phyloP scores from a whole-genome alignment of 2,797 vertebrate species.

The Crotalus adamanteus region DNA sequence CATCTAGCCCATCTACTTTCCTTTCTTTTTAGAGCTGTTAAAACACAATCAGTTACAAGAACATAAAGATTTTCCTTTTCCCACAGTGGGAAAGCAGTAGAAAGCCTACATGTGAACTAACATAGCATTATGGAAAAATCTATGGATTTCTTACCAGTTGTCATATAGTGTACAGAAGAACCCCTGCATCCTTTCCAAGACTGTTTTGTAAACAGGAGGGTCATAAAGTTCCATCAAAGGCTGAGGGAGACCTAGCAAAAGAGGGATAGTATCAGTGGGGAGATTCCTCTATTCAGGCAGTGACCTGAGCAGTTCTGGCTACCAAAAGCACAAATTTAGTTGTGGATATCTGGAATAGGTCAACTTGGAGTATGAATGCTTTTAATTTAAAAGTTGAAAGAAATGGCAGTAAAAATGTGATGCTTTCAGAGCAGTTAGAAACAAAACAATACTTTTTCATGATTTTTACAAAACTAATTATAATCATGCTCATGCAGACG shows the following conservation, averaged over 20 bases:
- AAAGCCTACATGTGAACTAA: neutral
- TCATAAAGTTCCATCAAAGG: slow-evolving; percentile 83
- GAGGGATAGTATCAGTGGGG: neutral
- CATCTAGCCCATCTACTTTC: neutral
- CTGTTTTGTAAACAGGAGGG: slow-evolving; percentile 83
- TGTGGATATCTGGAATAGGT: neutral
- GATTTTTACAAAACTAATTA: slow-evolving; percentile 5
- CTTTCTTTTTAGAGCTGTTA: neutral
- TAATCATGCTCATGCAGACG: neutral
- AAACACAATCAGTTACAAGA: neutral
- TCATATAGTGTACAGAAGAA: slow-evolving; percentile 90
- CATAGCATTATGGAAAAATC: neutral
- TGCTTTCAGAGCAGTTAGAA: neutral
- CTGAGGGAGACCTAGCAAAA: slow-evolving; percentile 81
- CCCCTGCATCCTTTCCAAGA: slow-evolving; percentile 90
- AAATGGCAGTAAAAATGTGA: neutral
- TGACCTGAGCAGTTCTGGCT: neutral
- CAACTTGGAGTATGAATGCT: neutral
- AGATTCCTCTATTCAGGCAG: rapidly evolving
- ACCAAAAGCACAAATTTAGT: neutral
- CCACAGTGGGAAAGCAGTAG: neutral
- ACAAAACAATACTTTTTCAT: neutral
- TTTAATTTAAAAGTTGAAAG: neutral
- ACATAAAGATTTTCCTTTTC: neutral
- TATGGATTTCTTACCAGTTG: slow-evolving; percentile 81